Base-by-base conservation (phyloP, 92 coral and sea anemone species). In the Parazoanthus atlanticus region DNA sequence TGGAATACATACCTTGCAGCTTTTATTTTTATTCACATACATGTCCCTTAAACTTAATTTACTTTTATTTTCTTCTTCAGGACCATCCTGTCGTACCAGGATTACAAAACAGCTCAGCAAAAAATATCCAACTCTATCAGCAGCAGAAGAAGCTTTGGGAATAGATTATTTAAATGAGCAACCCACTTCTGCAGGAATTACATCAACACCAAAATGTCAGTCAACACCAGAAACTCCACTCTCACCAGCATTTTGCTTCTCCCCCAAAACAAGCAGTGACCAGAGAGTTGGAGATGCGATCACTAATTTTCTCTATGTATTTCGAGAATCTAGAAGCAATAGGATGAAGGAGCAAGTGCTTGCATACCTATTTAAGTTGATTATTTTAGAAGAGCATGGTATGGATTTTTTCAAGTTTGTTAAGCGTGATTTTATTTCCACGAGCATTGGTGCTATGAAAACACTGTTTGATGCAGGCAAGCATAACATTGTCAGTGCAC, bases 81-180 rank as follows among this genome's bases (percentile, higher is more conserved):
- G 95, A 78, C 8, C 85, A 25, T 70, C 92, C 47, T 93, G 95
- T 79, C 81, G 93, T 46, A 89, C 92, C 52, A 77, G 93, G 64
- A 87, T 93, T 1, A 73, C 36, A 0, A 93, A 93, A 34, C 89
- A 86, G 46, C 21, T 93, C 8, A 23, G 87, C 8, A 91, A 33
- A 21, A 13, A 78, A 66, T 91, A 30, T 58, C 10, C 76, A 17
- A 30, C 93, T 8, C 76, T 90, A 78, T 66, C 91, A 74, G 92
- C 91, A 67, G 95, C 92, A 74, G 95, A 91, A 72, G 92, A 89
- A 69, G 78, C 78, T 5, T 46, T 93, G 7, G 31, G 84, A 8
- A 85, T 90, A 29, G 91, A 85, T 54, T 90, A 80, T 80, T 29
- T 90, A 0, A 17, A 17, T 17, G 71, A 69, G 25, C 31, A 73